phyloP scores from a whole-genome alignment of 2,888 invertebrate genomes.

The Anagyrus pseudococci region DNA sequence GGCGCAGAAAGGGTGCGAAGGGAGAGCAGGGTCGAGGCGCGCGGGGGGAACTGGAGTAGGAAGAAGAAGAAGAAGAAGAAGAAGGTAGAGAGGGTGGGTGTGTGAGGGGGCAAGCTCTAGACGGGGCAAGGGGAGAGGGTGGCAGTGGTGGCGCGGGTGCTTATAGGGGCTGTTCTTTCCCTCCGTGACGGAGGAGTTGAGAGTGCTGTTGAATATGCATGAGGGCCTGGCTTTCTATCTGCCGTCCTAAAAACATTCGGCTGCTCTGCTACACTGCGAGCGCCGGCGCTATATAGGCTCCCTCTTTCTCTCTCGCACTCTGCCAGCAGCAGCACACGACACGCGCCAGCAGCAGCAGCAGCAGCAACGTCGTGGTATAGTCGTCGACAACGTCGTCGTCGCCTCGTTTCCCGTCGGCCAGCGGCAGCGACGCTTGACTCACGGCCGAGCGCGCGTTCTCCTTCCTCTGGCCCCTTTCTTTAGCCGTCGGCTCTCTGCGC shows the following conservation, averaged over 20 bases:
- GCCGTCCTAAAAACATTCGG: conserved; percentile 62
- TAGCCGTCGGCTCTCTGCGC: background rate
- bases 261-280: too few relatives aligned
- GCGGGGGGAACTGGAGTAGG: background rate
- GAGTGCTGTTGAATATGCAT: conserved; percentile 63
- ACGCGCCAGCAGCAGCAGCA: conserved; percentile 40
- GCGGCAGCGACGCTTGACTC: conserved; percentile 30
- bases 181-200: conserved; percentile 62
- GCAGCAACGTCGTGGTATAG: conserved; percentile 18
- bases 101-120: too few relatives aligned
- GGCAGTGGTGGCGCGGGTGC: conserved; percentile 39
- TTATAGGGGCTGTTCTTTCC: conserved; percentile 56
- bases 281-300: conserved; percentile 33
- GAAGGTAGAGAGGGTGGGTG: too few relatives aligned
- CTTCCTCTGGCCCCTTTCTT: too few relatives aligned
- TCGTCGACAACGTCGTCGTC: conserved; percentile 23
- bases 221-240: conserved; percentile 58
- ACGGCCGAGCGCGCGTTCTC: conserved; percentile 16
- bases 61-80: too few relatives aligned
- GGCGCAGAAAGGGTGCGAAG: background rate
- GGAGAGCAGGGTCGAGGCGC: background rate
- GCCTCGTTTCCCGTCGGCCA: conserved; percentile 20
- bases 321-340: conserved; percentile 40
- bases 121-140: conserved; percentile 35
- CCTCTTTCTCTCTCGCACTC: too few relatives aligned